Base-by-base conservation (phyloP, 2,888 invertebrate species). In the Phaonia tiefii region DNA sequence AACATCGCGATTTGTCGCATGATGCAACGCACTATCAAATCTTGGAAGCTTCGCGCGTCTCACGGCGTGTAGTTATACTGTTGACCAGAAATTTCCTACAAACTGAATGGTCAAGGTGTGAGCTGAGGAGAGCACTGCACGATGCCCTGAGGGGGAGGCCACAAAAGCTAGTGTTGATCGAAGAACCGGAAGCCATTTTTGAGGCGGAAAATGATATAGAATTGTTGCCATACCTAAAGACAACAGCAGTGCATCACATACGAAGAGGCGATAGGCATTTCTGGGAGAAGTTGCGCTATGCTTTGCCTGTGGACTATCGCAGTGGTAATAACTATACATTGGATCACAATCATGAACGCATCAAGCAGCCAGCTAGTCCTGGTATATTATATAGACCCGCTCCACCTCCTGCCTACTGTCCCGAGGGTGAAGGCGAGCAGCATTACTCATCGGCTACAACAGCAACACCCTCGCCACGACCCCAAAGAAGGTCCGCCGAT, bases 81-180 rank as follows among this genome's bases (percentile, higher is more conserved):
- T 91, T 98, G 82, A 97, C 98, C 56, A 93, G 96, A 87, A 96
- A 97, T 91, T 98, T 98, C 91, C 92, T 98, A 88, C 96, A 96
- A 90, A 97, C 97, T 42, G 98, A 98, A 90, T 98, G 98, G 98
- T 95, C 96, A 69, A 93, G 96, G 82, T 96, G 96, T 89, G 98
- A 98, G 89, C 94, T 98, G 88, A 94, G 97, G 83, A 95, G 96
- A 86, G 97, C 97, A 31, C 92, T 98, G 82, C 97, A 97, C 91
- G 97, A 98, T 89, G 96, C 97, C 15, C 92, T 97, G 75, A 95
- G 96, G 87, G 96, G 96, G 63, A 93, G 96, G 84, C 95, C 96
- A 85, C 95, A 96, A 90, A 97, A 97, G 90, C 92, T 98, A 89
- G 95, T 99, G 85, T 94, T 98, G 86, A 94, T 98, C 84, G 95